Base-by-base conservation (phyloP, 2,113 vertebrate species). In the Corythaixoides concolor region DNA sequence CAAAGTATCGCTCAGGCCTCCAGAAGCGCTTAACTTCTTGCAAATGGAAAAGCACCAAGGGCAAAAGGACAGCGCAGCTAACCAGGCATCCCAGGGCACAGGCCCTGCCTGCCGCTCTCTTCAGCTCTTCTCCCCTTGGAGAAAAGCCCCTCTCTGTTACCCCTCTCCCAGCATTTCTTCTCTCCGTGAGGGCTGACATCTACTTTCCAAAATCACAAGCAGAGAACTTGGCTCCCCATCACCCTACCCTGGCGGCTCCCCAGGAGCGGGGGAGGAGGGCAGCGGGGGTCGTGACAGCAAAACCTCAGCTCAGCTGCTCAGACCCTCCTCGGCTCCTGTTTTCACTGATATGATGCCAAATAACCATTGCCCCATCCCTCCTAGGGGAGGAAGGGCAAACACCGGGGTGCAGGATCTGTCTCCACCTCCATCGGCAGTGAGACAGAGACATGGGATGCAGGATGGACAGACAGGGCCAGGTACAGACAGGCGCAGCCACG, bases 51-150 rank as follows among this genome's bases (percentile, higher is more conserved):
- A 93, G 75, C 85, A 69, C 24, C 70, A 87, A 55, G 64, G 77
- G 63, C 92, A 88, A 68, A 91, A 89, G 88, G 91, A 84, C 67
- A 86, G 74, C n/a, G 55, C 87, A 74, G 81, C n/a, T 43, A 86
- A 23, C 10, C 78, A 66, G 45, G 24, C 2, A 1, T 50, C 74
- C 43, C 24, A 37, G 0, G 0, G 88, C 52, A 47, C 0, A 4
- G 75, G 50, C 22, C 5, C 9, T 64, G n/a, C 39, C 18, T 22
- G 41, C 11, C 1, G 2, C 18, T 39, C 76, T 50, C 67, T 49
- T 53, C 81, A 76, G 59, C 80, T 45, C 66, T 24, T 55, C 35
- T 66, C 18, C 39, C 39, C 33, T 50, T 22, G 41, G 39, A 80
- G 67, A 59, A 85, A 64, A 76, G 49, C 28, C n/a, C 39, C 69